These are phyloP conservation scores for Anisognathus igniventris DNA, from an alignment of 2,797 vertebrate genomes.

Conservation along the genomic window DNA sequence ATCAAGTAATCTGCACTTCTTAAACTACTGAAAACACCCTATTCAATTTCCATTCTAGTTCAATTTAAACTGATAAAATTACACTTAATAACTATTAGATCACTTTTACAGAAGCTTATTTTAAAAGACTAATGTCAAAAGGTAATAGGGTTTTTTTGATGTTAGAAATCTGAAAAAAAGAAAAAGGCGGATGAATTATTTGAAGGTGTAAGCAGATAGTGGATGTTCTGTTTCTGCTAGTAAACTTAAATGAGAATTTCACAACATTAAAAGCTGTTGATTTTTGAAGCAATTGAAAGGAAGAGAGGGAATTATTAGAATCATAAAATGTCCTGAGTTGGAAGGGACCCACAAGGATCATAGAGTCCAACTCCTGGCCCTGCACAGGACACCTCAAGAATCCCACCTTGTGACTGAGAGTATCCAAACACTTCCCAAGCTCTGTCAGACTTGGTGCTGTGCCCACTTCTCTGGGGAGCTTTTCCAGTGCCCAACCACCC, in stretches of 20 bases:
- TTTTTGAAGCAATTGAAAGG: neutral
- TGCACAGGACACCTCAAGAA: neutral
- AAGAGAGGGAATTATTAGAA: neutral
- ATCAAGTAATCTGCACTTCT: neutral
- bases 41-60: neutral
- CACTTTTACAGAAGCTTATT: neutral
- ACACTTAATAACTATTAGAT: neutral
- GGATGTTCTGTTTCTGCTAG: neutral
- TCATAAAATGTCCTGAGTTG: neutral
- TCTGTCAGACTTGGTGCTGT: neutral
- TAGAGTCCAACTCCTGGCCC: neutral
- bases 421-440: rapidly evolving
- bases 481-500: neutral
- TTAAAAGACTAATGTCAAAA: neutral
- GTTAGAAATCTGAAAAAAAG: neutral
- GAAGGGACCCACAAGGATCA: neutral
- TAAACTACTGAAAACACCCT: neutral
- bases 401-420: neutral
- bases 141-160: neutral
- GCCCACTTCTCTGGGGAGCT: neutral
- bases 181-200: neutral
- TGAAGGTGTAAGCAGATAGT: neutral
- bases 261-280: neutral
- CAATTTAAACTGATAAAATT: neutral
- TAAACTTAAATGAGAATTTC: neutral